Evolutionary conservation across 1,140 invertebrate species (phyloP), one percentile per base, ranked within the genome.

Genomic region (Macrosteles quadrilineatus): DNA sequence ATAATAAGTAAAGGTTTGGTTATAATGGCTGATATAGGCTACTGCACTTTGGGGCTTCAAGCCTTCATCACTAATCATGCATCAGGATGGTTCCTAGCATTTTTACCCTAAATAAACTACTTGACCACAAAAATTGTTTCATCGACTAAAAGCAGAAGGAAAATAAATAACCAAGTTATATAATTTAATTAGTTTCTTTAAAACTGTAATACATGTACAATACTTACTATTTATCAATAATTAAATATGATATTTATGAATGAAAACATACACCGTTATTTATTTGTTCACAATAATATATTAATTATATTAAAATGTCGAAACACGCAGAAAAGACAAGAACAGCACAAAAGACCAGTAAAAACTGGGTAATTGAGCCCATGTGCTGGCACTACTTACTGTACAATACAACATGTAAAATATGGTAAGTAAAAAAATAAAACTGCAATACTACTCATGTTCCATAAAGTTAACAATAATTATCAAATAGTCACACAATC

Each of bases 121-220:
- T n/a, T n/a, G n/a, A n/a, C n/a, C n/a, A n/a, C n/a, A n/a, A n/a
- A n/a, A n/a, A n/a, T n/a, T n/a, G n/a, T n/a, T n/a, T n/a, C n/a
- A n/a, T n/a, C n/a, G n/a, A n/a, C n/a, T n/a, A n/a, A n/a, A n/a
- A n/a, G n/a, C n/a, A n/a, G n/a, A n/a, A n/a, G n/a, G n/a, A n/a
- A n/a, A n/a, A n/a, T n/a, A n/a, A n/a, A n/a, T n/a, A n/a, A n/a
- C n/a, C n/a, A 36, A 36, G 4, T 36, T 36, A 36, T 14, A 36
- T 36, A 14, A 36, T 36, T 36, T 36, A 36, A 36, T 36, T 4
- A 19, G n/a, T 59, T 59, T 59, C 25, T 59, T 59, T 59, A 59
- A 59, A 59, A 59, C 27, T 59, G 55, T 30, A 59, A 27, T 59
- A 59, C 55, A 59, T 50, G 17, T 59, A 59, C 55, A 59, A 59